A percentile compares a stretch with the other conserved stretches of the same genome.
Conservation (phyloP, 2,888 invertebrate species). For the Aricia artaxerxes region DNA sequence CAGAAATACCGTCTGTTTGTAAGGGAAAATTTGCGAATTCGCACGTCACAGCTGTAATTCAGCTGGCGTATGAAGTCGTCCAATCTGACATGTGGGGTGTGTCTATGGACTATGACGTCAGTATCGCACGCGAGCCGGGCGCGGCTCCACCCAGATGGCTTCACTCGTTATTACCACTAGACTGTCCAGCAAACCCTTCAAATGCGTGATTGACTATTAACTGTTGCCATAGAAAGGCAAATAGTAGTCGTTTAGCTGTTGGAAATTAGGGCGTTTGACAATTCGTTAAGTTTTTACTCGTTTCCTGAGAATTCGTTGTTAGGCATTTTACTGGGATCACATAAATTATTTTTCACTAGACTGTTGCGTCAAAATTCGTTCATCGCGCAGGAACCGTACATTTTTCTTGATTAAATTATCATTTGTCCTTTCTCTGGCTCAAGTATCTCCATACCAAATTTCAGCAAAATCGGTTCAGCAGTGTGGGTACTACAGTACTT, state of each 20-base stretch:
- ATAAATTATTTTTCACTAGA: no score
- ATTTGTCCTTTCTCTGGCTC: no score
- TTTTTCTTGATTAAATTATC: no score
- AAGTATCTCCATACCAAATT: no score
- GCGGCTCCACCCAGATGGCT: neutral
- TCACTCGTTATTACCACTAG: slow-evolving; percentile 1
- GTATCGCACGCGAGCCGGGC: neutral
- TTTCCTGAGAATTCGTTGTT: no score
- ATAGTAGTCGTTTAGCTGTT: neutral
- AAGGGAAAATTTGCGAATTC: neutral
- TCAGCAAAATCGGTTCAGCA: no score
- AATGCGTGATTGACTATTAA: slow-evolving; percentile 12
- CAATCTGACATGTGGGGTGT: slow-evolving; percentile 5
- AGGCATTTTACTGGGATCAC: no score
- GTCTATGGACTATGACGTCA: neutral
- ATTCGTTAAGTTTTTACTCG: neutral
- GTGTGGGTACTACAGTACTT: no score
- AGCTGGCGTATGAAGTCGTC: neutral
- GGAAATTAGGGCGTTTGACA: neutral
- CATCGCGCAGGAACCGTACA: no score
- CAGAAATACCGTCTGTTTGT: neutral
- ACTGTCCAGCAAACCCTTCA: slow-evolving; percentile 5
- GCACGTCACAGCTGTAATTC: neutral
- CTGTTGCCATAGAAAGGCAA: neutral
- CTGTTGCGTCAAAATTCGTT: no score